These are phyloP conservation scores for Orcinus orca DNA, from an alignment of 2,113 vertebrate species.

Conservation along the genomic window DNA sequence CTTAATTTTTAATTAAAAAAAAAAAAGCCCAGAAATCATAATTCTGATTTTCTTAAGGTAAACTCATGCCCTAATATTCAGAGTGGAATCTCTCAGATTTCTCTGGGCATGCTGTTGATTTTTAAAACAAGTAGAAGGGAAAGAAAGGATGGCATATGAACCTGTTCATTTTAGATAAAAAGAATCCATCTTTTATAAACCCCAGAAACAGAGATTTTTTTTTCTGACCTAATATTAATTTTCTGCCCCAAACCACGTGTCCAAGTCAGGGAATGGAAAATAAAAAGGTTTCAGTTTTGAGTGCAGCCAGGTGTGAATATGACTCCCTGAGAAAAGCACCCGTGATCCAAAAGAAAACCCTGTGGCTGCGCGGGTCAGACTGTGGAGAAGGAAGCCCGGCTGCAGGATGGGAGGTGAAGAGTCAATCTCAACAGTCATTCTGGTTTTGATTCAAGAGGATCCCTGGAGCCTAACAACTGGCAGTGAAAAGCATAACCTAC, in stretches of 20 bases:
- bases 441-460: not conserved
- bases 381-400: not conserved
- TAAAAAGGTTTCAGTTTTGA: not conserved
- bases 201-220: not conserved
- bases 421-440: not conserved
- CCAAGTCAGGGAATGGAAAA: not conserved
- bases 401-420: not conserved
- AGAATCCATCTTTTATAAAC: not conserved
- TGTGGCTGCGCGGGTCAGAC: fast-evolving
- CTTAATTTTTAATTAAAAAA: not conserved
- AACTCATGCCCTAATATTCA: not conserved
- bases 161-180: not conserved
- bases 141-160: not conserved
- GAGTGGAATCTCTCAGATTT: not conserved
- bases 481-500: not conserved
- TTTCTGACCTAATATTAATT: not conserved
- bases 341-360: not conserved
- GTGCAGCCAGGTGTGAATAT: not conserved
- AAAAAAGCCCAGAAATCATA: not conserved
- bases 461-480: not conserved
- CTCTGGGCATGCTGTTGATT: not conserved
- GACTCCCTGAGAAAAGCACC: not conserved
- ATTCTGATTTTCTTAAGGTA: not conserved
- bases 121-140: not conserved
- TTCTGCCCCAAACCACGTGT: not conserved